Evolutionary conservation across 2,888 invertebrate species (phyloP).

Genomic region (Melanostoma scalare): DNA sequence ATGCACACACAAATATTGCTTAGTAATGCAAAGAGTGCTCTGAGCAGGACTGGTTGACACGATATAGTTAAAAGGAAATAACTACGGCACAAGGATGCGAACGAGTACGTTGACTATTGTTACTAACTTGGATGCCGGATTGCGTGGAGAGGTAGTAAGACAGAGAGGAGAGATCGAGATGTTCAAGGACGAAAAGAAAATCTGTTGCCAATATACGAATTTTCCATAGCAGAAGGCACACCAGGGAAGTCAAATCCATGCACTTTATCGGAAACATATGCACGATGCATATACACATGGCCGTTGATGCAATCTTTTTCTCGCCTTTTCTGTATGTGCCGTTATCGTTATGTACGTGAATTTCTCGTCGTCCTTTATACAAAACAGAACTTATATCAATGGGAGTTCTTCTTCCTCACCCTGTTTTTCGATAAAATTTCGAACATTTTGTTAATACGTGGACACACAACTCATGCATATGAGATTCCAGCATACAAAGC

Average conservation of each 20-base stretch:
- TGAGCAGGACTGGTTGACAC: neutral
- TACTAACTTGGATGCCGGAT: too few relatives aligned
- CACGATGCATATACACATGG: conserved; percentile 49
- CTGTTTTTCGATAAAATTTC: conserved; percentile 67
- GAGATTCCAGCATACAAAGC: conserved; percentile 35
- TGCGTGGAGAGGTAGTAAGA: neutral
- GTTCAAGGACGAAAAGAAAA: conserved; percentile 62
- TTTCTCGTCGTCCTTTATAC: conserved; percentile 22
- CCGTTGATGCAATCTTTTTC: neutral
- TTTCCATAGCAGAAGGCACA: conserved; percentile 60
- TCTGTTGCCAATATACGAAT: conserved; percentile 71
- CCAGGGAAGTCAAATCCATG: conserved; percentile 51
- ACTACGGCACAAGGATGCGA: conserved; percentile 38
- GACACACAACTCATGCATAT: conserved; percentile 66
- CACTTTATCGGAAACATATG: conserved; percentile 70
- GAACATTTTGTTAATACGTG: conserved; percentile 72
- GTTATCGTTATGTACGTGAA: conserved; percentile 51
- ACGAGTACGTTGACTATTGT: conserved; percentile 6
- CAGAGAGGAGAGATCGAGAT: conserved; percentile 35
- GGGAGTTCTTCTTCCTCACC: conserved; percentile 37
- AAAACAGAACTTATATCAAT: conserved; percentile 36
- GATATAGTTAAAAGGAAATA: conserved; percentile 46
- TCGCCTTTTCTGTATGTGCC: conserved; percentile 29
- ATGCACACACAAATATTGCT: conserved; percentile 67
- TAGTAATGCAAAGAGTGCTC: conserved; percentile 59